phyloP scores from a whole-genome alignment of 1,140 invertebrate genomes.

The Macrostomum lignano region DNA sequence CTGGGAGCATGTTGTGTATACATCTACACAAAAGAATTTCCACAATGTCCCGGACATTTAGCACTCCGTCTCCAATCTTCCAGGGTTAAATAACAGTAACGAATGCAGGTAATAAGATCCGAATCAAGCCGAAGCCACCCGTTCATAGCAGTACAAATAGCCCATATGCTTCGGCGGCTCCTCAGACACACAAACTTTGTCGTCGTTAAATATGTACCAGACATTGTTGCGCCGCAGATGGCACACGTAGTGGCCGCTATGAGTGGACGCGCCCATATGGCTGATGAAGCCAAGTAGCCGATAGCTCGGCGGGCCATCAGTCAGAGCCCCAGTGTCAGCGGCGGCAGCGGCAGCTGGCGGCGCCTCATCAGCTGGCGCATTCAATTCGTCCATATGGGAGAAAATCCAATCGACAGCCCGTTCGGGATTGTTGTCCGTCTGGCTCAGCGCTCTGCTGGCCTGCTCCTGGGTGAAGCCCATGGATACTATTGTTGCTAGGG shows the following conservation, averaged over 20 bases:
- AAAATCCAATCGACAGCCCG: slow-evolving; percentile 30
- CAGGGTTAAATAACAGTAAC: too few relatives aligned
- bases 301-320: slow-evolving; percentile 30
- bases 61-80: too few relatives aligned
- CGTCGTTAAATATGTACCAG: too few relatives aligned
- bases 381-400: slow-evolving; percentile 44
- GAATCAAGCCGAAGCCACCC: too few relatives aligned
- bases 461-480: slow-evolving; percentile 66
- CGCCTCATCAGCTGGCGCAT: slow-evolving; percentile 13
- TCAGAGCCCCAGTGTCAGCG: slow-evolving; percentile 10
- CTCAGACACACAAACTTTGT: too few relatives aligned
- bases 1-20: too few relatives aligned
- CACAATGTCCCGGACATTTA: too few relatives aligned
- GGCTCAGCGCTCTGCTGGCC: slow-evolving; percentile 49
- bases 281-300: slow-evolving; percentile 68
- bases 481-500: slow-evolving; percentile 39
- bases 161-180: too few relatives aligned
- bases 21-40: too few relatives aligned
- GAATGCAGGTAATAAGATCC: too few relatives aligned
- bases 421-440: slow-evolving; percentile 39
- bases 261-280: slow-evolving; percentile 82
- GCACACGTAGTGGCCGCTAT: slow-evolving; percentile 88
- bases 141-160: too few relatives aligned
- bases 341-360: slow-evolving; percentile 15
- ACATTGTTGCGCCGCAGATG: slow-evolving; percentile 86